A percentile compares a stretch with the other conserved stretches of the same genome.
Conservation (phyloP, 2,113 vertebrate species). For the Fulmarus glacialis region DNA sequence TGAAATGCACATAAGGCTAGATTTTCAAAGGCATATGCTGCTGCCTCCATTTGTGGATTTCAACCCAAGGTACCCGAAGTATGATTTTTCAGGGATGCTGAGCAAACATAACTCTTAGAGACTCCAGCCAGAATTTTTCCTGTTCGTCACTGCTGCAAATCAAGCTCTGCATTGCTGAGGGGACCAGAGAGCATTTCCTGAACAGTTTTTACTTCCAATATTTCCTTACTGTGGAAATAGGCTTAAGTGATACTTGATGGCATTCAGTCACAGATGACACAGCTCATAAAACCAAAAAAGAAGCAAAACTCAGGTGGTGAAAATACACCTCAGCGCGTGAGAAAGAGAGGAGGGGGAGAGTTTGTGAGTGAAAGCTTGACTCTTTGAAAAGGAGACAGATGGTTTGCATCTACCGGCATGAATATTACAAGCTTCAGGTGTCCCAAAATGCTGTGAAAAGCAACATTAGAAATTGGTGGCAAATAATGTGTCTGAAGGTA, state of each 20-base stretch:
- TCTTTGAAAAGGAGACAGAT: slow-evolving; percentile 16
- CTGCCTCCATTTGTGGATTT: not conserved
- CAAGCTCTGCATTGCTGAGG: not conserved
- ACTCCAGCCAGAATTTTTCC: not conserved
- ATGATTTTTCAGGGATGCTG: not conserved
- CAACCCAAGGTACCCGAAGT: not conserved
- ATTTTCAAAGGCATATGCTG: not conserved
- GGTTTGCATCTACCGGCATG: not conserved
- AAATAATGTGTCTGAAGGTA: not conserved
- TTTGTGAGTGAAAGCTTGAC: not conserved
- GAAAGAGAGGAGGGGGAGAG: not conserved
- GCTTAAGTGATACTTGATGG: slow-evolving; percentile 16
- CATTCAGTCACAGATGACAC: slow-evolving; percentile 10
- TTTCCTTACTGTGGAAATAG: slow-evolving; percentile 11
- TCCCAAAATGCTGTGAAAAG: slow-evolving; percentile 17
- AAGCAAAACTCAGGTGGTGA: slow-evolving; percentile 13
- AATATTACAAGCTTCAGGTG: slow-evolving; percentile 38
- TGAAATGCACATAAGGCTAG: not conserved
- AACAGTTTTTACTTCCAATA: not conserved
- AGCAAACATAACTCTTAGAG: not conserved
- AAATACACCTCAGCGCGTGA: slow-evolving; percentile 27
- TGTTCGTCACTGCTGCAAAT: not conserved
- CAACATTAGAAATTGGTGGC: not conserved
- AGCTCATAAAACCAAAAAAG: not conserved
- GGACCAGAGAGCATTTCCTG: not conserved